Conservation (phyloP, 2,113 vertebrate genomes). For the Hoplias malabaricus region DNA sequence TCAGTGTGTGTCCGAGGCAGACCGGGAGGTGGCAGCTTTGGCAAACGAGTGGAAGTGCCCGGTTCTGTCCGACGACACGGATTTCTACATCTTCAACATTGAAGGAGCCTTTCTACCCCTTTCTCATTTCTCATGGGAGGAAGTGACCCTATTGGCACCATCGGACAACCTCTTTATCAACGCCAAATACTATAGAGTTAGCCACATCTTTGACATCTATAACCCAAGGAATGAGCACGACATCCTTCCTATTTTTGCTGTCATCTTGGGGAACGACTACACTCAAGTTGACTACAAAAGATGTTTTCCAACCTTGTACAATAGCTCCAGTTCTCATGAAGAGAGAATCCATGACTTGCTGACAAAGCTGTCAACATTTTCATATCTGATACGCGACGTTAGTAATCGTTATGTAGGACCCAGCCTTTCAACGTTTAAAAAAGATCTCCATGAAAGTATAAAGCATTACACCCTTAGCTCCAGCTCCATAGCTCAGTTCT, state of each 20-base stretch:
- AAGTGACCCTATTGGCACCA: background rate
- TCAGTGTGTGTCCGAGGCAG: conserved; percentile 82
- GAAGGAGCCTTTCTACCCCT: conserved; percentile 76
- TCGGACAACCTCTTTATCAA: conserved; percentile 65
- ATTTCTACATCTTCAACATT: conserved; percentile 86
- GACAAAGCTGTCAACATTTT: conserved; percentile 78
- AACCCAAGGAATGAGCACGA: conserved; percentile 46
- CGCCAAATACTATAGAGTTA: conserved; percentile 67
- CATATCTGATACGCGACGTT: no score
- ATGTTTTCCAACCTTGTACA: conserved; percentile 43
- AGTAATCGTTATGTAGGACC: no score
- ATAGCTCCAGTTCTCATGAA: no score
- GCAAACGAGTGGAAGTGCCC: conserved; percentile 84
- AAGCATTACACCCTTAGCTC: conserved; percentile 70
- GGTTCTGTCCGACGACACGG: conserved; percentile 82
- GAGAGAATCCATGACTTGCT: conserved; percentile 75
- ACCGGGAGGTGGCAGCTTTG: conserved; percentile 79
- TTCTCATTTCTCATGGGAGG: conserved; percentile 77
- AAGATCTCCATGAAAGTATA: conserved; percentile 63
- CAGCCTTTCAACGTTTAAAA: no score
- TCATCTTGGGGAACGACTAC: conserved; percentile 80
- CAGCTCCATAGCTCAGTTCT: conserved; percentile 73
- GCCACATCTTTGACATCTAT: conserved; percentile 73
- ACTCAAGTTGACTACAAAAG: conserved; percentile 48
- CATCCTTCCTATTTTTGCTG: conserved; percentile 82